Evolutionary conservation across 2,113 vertebrate species (phyloP).

Genomic region (Ochotona princeps): DNA sequence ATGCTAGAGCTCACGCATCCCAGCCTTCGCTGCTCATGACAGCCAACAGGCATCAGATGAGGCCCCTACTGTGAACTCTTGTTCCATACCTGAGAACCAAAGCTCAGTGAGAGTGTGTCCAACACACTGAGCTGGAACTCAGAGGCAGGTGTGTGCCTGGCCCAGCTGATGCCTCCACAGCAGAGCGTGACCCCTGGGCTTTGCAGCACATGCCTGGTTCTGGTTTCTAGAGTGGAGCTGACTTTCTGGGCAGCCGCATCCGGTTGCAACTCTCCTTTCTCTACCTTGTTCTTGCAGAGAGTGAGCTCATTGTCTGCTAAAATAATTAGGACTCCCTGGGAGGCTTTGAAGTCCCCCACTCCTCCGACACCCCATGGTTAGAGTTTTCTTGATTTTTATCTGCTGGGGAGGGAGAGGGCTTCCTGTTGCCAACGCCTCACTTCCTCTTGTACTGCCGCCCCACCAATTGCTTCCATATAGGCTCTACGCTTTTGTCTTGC

Average conservation of each 20-base stretch:
- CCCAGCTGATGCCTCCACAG: fast-evolving
- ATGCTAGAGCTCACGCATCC: fast-evolving
- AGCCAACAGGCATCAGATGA: fast-evolving
- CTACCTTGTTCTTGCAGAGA: not conserved
- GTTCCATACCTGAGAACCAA: too few species aligned
- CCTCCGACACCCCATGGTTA: not conserved
- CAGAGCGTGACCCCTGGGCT: not conserved
- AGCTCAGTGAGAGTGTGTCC: not conserved
- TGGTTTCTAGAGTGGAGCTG: not conserved
- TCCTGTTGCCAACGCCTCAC: too few species aligned
- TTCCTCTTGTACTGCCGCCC: not conserved
- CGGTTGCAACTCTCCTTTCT: not conserved
- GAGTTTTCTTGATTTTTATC: not conserved
- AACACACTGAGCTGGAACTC: not conserved
- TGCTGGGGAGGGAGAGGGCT: fast-evolving
- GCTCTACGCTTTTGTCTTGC: not conserved
- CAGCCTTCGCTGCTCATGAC: not conserved
- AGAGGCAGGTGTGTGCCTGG: not conserved
- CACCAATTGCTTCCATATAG: not conserved
- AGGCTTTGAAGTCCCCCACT: not conserved
- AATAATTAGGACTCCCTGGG: not conserved
- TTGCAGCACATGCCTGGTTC: not conserved
- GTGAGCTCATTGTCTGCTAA: not conserved
- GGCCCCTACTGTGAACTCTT: not conserved
- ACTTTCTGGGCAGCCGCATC: not conserved